Evolutionary conservation across 2,888 invertebrate species (phyloP).

Genomic region (Megaustenia siamemsis): DNA sequence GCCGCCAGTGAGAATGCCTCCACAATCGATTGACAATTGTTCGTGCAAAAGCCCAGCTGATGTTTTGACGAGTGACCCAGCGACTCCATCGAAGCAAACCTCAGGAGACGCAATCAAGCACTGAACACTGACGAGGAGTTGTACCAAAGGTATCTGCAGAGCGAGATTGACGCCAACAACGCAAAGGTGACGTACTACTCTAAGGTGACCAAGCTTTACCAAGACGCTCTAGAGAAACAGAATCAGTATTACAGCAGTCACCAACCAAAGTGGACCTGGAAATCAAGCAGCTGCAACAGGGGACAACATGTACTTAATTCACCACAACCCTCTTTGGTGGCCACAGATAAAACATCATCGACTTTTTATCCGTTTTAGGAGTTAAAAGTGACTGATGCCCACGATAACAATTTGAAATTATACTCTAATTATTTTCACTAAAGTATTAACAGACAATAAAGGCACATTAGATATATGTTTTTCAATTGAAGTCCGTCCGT

Average conservation of each 20-base stretch:
- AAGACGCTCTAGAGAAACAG: slow-evolving; percentile 20
- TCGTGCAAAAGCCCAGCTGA: not conserved
- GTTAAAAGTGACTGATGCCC: no score
- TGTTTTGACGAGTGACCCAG: slow-evolving; percentile 2
- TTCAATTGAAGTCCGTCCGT: not conserved
- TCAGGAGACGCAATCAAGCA: slow-evolving; percentile 4
- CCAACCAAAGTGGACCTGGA: slow-evolving; percentile 29
- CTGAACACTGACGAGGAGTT: slow-evolving; percentile 13
- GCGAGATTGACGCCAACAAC: slow-evolving; percentile 43
- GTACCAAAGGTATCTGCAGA: slow-evolving; percentile 40
- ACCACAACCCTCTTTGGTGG: no score
- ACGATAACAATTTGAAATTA: no score
- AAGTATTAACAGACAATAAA: not conserved
- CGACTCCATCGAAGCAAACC: not conserved
- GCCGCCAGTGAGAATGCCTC: not conserved
- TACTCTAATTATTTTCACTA: no score
- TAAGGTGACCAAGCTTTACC: slow-evolving; percentile 35
- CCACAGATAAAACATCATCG: no score
- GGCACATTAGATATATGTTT: not conserved
- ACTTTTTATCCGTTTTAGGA: no score
- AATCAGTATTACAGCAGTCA: slow-evolving; percentile 24
- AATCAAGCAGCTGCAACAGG: slow-evolving; percentile 26
- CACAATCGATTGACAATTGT: slow-evolving; percentile 4
- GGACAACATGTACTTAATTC: slow-evolving; percentile 1
- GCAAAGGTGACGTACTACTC: slow-evolving; percentile 38